Evolutionary conservation across 2,113 vertebrate genomes (phyloP).

Genomic region (Aspidoscelis tigris): DNA sequence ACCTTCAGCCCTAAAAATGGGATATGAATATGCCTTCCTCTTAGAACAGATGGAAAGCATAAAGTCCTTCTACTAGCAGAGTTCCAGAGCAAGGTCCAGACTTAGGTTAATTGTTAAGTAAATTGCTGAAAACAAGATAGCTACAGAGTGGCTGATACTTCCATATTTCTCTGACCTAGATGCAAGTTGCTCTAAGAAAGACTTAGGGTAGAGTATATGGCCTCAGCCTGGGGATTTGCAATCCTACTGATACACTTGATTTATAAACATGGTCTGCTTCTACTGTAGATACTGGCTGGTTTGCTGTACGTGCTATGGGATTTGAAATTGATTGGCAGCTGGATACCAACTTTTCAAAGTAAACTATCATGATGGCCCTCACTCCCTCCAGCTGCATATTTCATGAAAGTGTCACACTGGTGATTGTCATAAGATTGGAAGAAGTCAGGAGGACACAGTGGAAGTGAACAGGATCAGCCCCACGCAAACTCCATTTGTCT

Average conservation of each 20-base stretch:
- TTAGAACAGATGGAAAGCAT: constrained; percentile 6
- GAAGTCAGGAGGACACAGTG: no score
- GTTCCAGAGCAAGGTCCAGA: not conserved
- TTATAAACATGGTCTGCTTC: constrained; percentile 32
- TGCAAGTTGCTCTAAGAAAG: constrained; percentile 9
- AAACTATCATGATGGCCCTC: not conserved
- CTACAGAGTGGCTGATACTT: not conserved
- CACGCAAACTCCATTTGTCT: no score
- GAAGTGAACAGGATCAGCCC: no score
- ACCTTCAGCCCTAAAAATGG: not conserved
- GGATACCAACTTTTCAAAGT: constrained; percentile 32
- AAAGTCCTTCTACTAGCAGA: not conserved
- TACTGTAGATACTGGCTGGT: constrained; percentile 26
- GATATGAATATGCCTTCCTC: not conserved
- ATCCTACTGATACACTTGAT: constrained; percentile 1
- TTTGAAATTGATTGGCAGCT: not conserved
- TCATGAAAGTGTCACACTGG: no score
- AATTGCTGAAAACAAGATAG: not conserved
- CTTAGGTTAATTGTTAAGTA: not conserved
- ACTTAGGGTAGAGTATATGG: constrained; percentile 10
- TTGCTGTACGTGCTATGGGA: constrained; percentile 27
- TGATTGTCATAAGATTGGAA: no score
- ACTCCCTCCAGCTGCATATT: no score
- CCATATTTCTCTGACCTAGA: not conserved
- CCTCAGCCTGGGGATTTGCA: not conserved